Percentiles rank a stretch among this genome's conserved stretches.
These are phyloP conservation scores for Etheostoma perlongum DNA, from an alignment of 2,797 vertebrate genomes.

Conservation along the genomic window DNA sequence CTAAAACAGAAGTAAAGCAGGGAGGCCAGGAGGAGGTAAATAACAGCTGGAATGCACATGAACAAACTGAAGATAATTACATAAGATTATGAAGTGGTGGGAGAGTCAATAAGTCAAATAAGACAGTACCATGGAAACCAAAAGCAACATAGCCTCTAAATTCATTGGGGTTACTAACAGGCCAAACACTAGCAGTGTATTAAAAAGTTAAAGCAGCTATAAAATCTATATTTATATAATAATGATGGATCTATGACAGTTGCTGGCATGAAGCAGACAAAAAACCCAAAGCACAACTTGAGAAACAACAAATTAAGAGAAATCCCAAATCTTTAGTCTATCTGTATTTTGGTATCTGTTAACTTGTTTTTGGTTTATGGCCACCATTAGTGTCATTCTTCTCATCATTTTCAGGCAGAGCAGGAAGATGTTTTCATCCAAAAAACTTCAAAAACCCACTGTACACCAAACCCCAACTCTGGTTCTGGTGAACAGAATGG, in stretches of 20 bases:
- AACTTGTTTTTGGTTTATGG: background rate
- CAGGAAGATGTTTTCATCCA: no score
- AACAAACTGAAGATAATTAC: background rate
- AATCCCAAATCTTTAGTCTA: no score
- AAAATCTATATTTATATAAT: no score
- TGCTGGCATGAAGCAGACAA: no score
- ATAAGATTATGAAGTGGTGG: background rate
- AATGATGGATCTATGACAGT: no score
- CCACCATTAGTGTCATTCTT: no score
- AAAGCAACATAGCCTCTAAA: background rate
- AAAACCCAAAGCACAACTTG: no score
- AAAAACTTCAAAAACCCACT: background rate
- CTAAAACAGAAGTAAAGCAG: background rate
- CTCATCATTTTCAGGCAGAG: background rate
- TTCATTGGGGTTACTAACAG: background rate
- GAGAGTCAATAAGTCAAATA: background rate
- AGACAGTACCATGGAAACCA: background rate
- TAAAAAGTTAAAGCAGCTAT: no score
- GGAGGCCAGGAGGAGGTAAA: background rate
- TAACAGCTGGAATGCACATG: slow-evolving; percentile 1
- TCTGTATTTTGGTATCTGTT: background rate
- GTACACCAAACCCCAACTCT: no score
- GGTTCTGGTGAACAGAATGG: background rate
- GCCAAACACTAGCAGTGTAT: background rate
- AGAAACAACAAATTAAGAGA: no score